Conservation (phyloP, 2,888 invertebrate species). For the Thecocarcelia acutangulata region DNA sequence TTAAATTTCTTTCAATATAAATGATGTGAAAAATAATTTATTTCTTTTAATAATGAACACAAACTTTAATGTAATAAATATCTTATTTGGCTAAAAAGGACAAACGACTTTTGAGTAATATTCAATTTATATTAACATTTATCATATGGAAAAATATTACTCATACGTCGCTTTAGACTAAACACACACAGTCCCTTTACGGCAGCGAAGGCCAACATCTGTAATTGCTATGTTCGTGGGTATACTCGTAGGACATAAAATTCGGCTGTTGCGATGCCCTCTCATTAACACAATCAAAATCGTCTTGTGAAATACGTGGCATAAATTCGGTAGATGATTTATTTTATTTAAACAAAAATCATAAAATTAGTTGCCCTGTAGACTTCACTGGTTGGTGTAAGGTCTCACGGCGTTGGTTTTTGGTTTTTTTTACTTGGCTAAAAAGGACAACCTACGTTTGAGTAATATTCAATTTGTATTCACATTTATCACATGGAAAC, state of each 20-base stretch:
- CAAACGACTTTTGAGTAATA: constrained; percentile 31
- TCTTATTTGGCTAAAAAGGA: constrained; percentile 5
- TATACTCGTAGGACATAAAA: no score
- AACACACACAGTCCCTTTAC: no score
- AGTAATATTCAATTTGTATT: constrained; percentile 32
- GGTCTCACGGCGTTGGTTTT: no score
- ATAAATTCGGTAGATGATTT: no score
- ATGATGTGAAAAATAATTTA: neutral
- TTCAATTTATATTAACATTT: constrained; percentile 35
- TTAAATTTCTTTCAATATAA: neutral
- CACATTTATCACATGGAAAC: constrained; percentile 31
- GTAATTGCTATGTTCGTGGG: no score
- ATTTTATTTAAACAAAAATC: no score
- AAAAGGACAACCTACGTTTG: constrained; percentile 16
- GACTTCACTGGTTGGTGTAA: no score
- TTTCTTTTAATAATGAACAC: constrained; percentile 17
- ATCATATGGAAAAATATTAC: constrained; percentile 36
- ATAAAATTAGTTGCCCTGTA: no score
- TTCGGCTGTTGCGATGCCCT: no score
- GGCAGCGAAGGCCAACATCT: no score
- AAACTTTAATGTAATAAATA: constrained; percentile 2
- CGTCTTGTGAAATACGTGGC: no score
- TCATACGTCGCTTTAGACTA: constrained; percentile 32
- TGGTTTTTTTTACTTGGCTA: constrained; percentile 16
- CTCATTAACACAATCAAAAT: no score